phyloP scores from a whole-genome alignment of 2,888 invertebrate genomes.

The Cheilosia impressa region DNA sequence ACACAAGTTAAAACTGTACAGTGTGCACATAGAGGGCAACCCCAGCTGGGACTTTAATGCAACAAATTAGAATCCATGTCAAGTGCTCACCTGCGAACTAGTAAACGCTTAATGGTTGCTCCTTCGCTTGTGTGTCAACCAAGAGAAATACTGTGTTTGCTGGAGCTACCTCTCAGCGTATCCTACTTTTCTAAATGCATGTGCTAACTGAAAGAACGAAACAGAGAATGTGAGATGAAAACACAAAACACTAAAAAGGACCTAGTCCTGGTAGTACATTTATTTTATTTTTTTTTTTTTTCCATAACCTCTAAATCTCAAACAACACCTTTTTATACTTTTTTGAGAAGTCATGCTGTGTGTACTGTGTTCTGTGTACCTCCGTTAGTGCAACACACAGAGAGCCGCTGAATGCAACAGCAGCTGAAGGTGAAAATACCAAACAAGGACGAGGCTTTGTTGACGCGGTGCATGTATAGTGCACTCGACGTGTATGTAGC shows the following conservation, averaged over 20 bases:
- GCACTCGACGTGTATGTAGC: conserved; percentile 1
- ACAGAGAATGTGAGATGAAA: neutral
- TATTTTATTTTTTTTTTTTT: conserved; percentile 8
- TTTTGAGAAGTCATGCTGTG: conserved; percentile 15
- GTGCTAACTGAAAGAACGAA: conserved; percentile 10
- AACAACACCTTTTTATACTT: conserved; percentile 59
- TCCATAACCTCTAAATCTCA: conserved; percentile 69
- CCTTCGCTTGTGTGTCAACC: conserved; percentile 32
- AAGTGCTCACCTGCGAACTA: conserved; percentile 68
- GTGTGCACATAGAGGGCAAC: neutral
- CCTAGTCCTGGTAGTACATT: conserved; percentile 56
- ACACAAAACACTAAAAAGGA: conserved; percentile 25
- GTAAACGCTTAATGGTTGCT: conserved; percentile 29
- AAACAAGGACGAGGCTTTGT: conserved; percentile 52
- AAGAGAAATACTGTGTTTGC: neutral
- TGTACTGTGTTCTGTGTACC: conserved; percentile 48
- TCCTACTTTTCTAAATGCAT: conserved; percentile 38
- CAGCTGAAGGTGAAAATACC: conserved; percentile 30
- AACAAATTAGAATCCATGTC: conserved; percentile 71
- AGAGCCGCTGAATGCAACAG: conserved; percentile 48
- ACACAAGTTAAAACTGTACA: conserved; percentile 21
- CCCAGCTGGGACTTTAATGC: conserved; percentile 44
- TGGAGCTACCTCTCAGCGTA: conserved; percentile 35
- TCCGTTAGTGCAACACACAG: conserved; percentile 67
- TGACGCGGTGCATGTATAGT: conserved; percentile 10